Percentiles rank a stretch among this genome's conserved stretches.
Evolutionary conservation across 2,888 invertebrate species (phyloP).

Genomic region (Caenorhabditis sp.): DNA sequence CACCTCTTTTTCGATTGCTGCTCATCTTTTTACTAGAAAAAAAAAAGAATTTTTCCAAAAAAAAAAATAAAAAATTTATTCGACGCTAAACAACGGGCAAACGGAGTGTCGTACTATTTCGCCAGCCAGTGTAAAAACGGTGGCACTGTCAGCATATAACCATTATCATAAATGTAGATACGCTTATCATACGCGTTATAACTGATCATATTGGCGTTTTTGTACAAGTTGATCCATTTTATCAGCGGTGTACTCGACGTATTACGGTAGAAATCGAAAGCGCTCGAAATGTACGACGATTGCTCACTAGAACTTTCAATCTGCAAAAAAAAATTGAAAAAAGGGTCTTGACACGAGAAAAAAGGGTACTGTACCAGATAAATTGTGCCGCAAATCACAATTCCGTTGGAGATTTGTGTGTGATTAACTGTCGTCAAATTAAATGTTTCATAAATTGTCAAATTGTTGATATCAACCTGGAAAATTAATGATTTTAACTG

Average conservation of each 20-base stretch:
- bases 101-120: constrained; percentile 46
- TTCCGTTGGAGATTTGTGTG: constrained; percentile 67
- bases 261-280: constrained; percentile 69
- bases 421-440: constrained; percentile 69
- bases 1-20: constrained; percentile 24
- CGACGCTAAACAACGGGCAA: constrained; percentile 16
- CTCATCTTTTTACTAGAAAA: constrained; percentile 18
- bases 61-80: neutral
- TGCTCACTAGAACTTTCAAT: constrained; percentile 57
- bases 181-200: constrained; percentile 71
- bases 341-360: too few relatives aligned
- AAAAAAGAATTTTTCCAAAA: constrained; percentile 1
- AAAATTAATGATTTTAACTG: neutral
- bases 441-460: constrained; percentile 68
- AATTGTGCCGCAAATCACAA: constrained; percentile 70
- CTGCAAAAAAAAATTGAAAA: constrained; percentile 43
- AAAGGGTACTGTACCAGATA: constrained; percentile 57
- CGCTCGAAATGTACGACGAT: constrained; percentile 60
- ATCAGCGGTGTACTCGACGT: constrained; percentile 64
- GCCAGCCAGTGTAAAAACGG: constrained; percentile 69
- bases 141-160: constrained; percentile 69
- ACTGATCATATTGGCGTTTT: constrained; percentile 69
- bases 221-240: constrained; percentile 69
- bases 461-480: constrained; percentile 66
- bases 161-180: constrained; percentile 70